Evolutionary conservation across 2,797 vertebrate genomes (phyloP), one percentile per base, ranked within the genome.

Genomic region (Sus cebifrons): DNA sequence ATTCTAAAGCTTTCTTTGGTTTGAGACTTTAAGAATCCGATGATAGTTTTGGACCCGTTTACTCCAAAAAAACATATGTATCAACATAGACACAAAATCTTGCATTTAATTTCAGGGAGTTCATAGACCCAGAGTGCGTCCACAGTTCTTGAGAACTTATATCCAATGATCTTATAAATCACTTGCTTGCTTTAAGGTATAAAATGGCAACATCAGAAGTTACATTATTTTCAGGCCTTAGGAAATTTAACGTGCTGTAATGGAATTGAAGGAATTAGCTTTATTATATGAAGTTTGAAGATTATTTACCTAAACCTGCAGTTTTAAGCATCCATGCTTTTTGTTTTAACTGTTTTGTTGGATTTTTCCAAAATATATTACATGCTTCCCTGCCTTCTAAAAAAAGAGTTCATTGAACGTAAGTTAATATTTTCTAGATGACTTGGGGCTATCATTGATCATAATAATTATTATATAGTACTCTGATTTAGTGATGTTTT

Each of bases 321-420:
- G 18, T 96, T 97, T 62, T 93, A 95, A 96, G 67, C 44, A 82
- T 94, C 25, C 54, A 32, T 96, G 60, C 77, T 84, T 96, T 92
- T 87, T 95, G 75, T 96, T 95, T 97, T 93, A 97, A 96, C 90
- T 92, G 29, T 97, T 97, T 96, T 97, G 92, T 95, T 98, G 94
- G 85, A 94, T 96, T 97, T 97, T 96, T 97, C 82, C 73, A 95
- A 96, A 97, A 94, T 96, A 68, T 88, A 89, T 97, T 98, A 92
- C 94, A 96, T 97, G 90, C 92, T 96, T 97, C 56, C 94, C 86
- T 97, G 74, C 70, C 95, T 97, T 96, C 96, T 98, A 96, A 95
- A 96, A 96, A 96, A 96, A 97, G 88, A 97, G 88, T 96, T 97
- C 85, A 86, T 94, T 96, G 85, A 97, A 95, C 54, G 58, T 96